These are phyloP conservation scores for Sericinus montela DNA, from an alignment of 2,888 invertebrate genomes.

Conservation along the genomic window DNA sequence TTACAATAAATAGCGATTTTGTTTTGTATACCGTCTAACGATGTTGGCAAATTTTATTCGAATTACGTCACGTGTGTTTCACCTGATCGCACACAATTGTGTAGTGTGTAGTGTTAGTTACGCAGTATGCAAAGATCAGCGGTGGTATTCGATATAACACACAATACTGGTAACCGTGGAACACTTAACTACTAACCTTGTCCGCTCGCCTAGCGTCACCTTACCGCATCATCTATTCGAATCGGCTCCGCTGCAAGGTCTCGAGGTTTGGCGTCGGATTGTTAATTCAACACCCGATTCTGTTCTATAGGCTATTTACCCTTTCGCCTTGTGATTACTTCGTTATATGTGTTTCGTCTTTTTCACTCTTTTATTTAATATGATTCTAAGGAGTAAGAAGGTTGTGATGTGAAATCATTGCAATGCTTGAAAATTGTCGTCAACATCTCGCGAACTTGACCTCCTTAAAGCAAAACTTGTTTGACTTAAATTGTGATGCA, in stretches of 20 bases:
- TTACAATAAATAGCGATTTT: conserved; percentile 36
- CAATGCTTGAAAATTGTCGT: conserved; percentile 10
- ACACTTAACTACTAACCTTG: conserved; percentile 57
- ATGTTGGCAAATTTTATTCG: too few species aligned
- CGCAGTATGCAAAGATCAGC: not conserved
- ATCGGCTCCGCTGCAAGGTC: conserved; percentile 47
- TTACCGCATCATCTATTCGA: conserved; percentile 50
- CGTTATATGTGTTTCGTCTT: not conserved
- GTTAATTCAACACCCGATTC: conserved; percentile 43
- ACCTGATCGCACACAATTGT: too few species aligned
- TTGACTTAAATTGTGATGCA: conserved; percentile 50
- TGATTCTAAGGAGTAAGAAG: not conserved
- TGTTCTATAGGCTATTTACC: conserved; percentile 26
- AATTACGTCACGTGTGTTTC: too few species aligned
- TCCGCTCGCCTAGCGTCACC: conserved; percentile 37
- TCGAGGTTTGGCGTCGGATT: conserved; percentile 44
- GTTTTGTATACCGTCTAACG: not conserved
- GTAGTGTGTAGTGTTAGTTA: too few species aligned
- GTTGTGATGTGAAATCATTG: conserved; percentile 1
- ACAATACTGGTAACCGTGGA: conserved; percentile 8
- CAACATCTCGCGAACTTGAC: conserved; percentile 59
- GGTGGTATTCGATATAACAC: not conserved
- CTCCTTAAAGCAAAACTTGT: conserved; percentile 53
- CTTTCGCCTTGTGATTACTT: conserved; percentile 14
- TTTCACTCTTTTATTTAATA: conserved; percentile 2